Evolutionary conservation across 2,113 vertebrate genomes (phyloP), one percentile per base, ranked within the genome.

Genomic region (Shinisaurus crocodilurus): DNA sequence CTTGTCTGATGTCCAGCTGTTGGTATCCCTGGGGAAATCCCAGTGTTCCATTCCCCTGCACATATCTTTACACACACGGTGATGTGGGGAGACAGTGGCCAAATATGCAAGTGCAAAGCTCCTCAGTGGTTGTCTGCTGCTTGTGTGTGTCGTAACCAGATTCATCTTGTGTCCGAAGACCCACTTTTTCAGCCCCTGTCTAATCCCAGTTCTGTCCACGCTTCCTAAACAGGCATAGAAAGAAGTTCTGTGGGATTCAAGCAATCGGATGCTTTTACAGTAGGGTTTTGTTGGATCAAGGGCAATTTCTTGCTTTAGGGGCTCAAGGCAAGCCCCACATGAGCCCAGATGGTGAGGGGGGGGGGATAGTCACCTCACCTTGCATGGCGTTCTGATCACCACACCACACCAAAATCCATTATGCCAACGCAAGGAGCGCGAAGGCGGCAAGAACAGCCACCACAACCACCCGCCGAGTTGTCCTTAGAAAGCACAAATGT

Each of bases 381-480:
- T 65, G 25, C 6, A 69, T 37, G 81, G 92, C 86, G 82, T 91
- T n/a, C 88, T 94, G 93, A 91, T 89, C 90, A 37, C 83, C 87
- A n/a, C n/a, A n/a, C n/a, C 90, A 0, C 91, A 86, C 91, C 93
- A 79, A 87, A 93, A 82, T 87, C 88, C 48, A 82, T 54, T 48
- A 74, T 72, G 25, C 79, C 89, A 91, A 94, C 89, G 95, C 91
- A 94, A 92, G 88, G 95, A 95, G 90, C 88, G 95, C 80, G 20
- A 90, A 95, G 91, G 91, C 91, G 92, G 83, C 93, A 95, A 94
- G 88, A 88, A 45, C 65, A 90, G 93, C 93, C 89, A 87, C 89
- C 93, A 90, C 82, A 87, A 90, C 95, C 96, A 93, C 93, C 96
- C 94, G 95, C 86, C 43, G 65, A 95, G 70, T 92, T 89, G 96